A percentile compares a stretch with the other conserved stretches of the same genome.
Conservation (phyloP, 2,113 vertebrate species). For the Phylloscopus whistleri region DNA sequence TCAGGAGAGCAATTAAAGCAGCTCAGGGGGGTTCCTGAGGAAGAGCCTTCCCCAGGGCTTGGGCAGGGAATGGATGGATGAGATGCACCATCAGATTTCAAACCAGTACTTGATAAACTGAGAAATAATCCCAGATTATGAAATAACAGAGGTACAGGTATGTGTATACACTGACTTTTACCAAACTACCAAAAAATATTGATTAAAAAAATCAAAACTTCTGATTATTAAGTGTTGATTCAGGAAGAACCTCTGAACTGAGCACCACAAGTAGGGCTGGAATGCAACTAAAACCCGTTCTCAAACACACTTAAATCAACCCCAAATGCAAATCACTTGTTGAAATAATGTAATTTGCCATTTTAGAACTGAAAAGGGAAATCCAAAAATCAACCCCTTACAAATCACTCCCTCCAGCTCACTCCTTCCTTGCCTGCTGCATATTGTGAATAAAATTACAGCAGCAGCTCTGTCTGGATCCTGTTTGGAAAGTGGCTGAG, state of each 20-base stretch:
- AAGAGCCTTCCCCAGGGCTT: neutral
- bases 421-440: neutral
- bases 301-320: neutral
- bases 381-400: neutral
- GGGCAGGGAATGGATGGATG: neutral
- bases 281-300: neutral
- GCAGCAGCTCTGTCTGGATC: neutral
- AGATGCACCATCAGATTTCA: neutral
- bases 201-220: neutral
- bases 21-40: neutral
- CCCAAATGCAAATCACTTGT: neutral
- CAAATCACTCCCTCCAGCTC: neutral
- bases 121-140: neutral
- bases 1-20: neutral
- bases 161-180: neutral
- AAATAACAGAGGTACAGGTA: neutral
- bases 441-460: neutral
- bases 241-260: neutral
- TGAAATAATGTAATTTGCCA: neutral
- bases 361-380: neutral
- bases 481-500: neutral
- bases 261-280: rapidly evolving
- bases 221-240: neutral
- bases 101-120: neutral
- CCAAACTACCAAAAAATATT: neutral